Base-by-base conservation (phyloP, 1,140 invertebrate genomes). In the Pogonognathellus flavescens region DNA sequence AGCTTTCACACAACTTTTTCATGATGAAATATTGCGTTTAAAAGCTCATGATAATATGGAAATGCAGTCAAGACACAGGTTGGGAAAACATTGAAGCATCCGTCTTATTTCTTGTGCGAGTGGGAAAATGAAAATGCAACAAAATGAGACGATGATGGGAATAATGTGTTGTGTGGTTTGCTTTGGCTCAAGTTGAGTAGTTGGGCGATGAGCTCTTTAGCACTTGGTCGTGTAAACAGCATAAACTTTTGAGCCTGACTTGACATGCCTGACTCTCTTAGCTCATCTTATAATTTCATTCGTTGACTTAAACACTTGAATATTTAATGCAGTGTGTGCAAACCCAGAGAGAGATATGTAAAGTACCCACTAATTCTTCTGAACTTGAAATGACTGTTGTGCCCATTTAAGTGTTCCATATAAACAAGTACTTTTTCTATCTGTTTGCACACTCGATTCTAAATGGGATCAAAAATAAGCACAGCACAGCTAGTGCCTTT, bases 21-120 rank as follows among this genome's bases (percentile, higher is more conserved):
- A 76, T 76, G 31, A 76, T 76, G 70, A 76, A 76, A 76, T 76
- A 76, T 76, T 76, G 70, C 70, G 25, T 76, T 76, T 76, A 76
- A 76, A 76, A 49, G 70, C 70, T 76, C 70, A 76, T 76, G 70
- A 50, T n/a, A n/a, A n/a, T 31, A 49, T 76, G 31, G 25, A 76
- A 76, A 76, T 66, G 31, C 70, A 76, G 31, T 49, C 13, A 50
- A 13, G 0, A 66, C 20, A 25, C 62, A 76, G 70, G 70, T 50
- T 76, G n/a, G 13, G 31, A 76, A 76, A 76, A 76, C 49, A 76
- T 50, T 76, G 16, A 11, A 76, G 22, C 41, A 76, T 13, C n/a
- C 53, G 53, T 57, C n/a, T 13, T 57, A 6, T 41, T 41, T 41
- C 31, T 41, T 14, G 25, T 25, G 22, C 10, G 62, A 66, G 62